Base-by-base conservation (phyloP, 2,888 invertebrate genomes). In the Melinopterus prodromus region DNA sequence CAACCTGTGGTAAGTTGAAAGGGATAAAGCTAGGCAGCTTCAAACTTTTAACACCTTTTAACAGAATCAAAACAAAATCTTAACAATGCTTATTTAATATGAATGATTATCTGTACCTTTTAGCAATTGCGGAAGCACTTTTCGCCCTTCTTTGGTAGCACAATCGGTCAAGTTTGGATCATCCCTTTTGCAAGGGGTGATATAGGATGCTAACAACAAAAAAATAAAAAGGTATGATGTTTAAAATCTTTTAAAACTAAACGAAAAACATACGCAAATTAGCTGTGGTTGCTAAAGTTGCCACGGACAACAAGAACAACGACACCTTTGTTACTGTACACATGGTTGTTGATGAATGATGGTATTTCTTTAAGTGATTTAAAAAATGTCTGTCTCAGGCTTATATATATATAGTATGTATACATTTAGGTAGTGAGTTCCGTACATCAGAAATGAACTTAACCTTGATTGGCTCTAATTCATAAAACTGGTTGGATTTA, bases 11-110 rank as follows among this genome's bases (percentile, higher is more conserved):
- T 26, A 86, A 78, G 38, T 81, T 82, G 15, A 88, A 78, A 0
- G 88, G 88, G 0, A 79, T 16, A 81, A 88, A 77, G 16, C 81
- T 84, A n/a, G 88, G 87, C 36, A 88, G 83, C 77, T 86, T 84
- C 71, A 85, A 84, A 72, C 82, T 80, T 38, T 83, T 84, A 78
- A 88, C 87, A 36, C 88, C 88, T 87, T 71, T 79, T 84, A 83
- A 26, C 15, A 74, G 37, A n/a, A 7, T 14, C 6, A 53, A 53
- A 74, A 69, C 35, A 74, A 70, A n/a, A 14, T n/a, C 5, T 76
- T 12, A 80, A 37, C 16, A 80, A 36, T 69, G 35, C 71, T 12
- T 77, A 2, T 80, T 80, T 77, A 74, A 71, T 75, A 74, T 79
- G n/a, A 16, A 70, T 76, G 15, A 71, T 38, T 76, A 78, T 76